Evolutionary conservation across 2,888 invertebrate species (phyloP), one percentile per base, ranked within the genome.

Genomic region (Napeogenes sylphis): DNA sequence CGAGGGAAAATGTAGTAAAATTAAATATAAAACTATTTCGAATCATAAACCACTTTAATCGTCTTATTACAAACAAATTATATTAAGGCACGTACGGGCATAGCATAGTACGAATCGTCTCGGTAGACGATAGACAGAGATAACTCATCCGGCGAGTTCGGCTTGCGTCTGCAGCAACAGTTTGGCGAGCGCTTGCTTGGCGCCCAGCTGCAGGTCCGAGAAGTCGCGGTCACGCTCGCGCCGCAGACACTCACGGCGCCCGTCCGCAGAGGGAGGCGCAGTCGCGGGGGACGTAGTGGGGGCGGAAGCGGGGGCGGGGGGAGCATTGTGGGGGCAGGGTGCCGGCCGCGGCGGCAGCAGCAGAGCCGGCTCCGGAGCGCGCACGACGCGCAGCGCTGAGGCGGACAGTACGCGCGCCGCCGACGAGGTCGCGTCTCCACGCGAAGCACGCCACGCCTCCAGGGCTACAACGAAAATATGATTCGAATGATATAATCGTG

Each of bases 321-420:
- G 42, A 55, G 54, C 64, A 21, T 21, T 21, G 21, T 21, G 21
- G 21, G 21, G 21, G 69, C 73, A 71, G 57, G 75, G 73, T 59
- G 70, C 59, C n/a, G 70, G 64, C 32, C 66, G 71, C 55, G 79
- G 72, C 59, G 63, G 63, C 56, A 58, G 64, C 55, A 69, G 72
- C 71, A 73, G 64, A 73, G 75, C 66, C 68, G 67, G 55, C 70
- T 68, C 59, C 63, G 75, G 64, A 76, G 75, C 67, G 63, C 96
- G 79, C 97, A 98, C 6, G 95, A 94, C 35, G 95, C 61, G 95
- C 80, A 62, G 93, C 88, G 38, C 85, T 77, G 70, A 92, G 90
- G 68, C 71, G 58, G 92, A 91, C 51, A 92, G 88, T 8, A 95
- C 86, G 21, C 72, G 71, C 32, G 73, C 67, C 12, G 67, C 62